Evolutionary conservation across 1,140 invertebrate genomes (phyloP), one percentile per base, ranked within the genome.

Genomic region (Orchesella cincta): DNA sequence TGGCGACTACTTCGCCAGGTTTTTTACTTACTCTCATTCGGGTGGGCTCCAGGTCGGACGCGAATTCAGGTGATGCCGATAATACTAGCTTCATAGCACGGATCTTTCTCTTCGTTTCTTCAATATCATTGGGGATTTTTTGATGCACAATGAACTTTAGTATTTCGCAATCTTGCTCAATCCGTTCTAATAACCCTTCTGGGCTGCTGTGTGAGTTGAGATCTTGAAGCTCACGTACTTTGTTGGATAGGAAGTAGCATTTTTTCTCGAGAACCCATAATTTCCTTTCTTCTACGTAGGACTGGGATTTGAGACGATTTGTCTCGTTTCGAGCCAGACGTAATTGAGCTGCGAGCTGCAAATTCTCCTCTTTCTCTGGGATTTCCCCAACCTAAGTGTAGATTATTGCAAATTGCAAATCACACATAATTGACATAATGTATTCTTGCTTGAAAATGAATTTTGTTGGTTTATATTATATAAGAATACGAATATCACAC

Each of bases 101-200:
- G n/a, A 93, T 86, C 74, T 90, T 89, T 81, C 89, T 89, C 82
- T 90, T 89, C 36, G 89, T 86, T 0, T 85, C 84, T 1, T 85
- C 81, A 35, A 92, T 86, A 84, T 94, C 93, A 80, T 90, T 88
- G 0, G 93, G 92, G 31, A 94, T 83, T 83, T 93, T 92, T 83
- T 94, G 92, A 71, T 91, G 91, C 0, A 90, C 89, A 23, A 95
- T 88, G 82, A 93, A 93, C 62, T 86, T 87, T 84, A 92, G 92
- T 31, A 92, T 88, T 78, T 91, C 90, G 14, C 91, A 89, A 86
- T 94, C 92, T 84, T 94, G 71, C 28, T 73, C 34, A 28, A 73
- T 36, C 23, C 71, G 5, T 20, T 73, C 39, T 18, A 73, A 18
- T 8, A 51, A 18, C 8, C 35, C 39, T 73, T 73, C 71, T 5